Conservation (phyloP, 1,140 invertebrate species). For the Pemphigus obesinymphae region DNA sequence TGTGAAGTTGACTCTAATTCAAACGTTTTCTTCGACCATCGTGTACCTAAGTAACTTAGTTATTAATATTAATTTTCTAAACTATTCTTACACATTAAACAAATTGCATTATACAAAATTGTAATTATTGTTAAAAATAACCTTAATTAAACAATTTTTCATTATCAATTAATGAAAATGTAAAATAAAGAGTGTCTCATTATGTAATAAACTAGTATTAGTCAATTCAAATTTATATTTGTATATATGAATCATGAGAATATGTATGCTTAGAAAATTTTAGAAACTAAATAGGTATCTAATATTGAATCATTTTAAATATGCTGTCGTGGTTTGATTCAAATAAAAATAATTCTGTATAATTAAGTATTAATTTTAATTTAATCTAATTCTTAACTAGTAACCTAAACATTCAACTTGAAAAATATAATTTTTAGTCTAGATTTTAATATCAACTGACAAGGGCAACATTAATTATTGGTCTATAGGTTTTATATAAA, state of each 20-base stretch:
- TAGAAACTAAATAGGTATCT: no score
- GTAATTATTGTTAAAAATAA: no score
- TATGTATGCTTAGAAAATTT: no score
- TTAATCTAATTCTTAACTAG: background rate
- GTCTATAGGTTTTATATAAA: background rate
- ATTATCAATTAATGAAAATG: no score
- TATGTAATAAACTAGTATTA: no score
- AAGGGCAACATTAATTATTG: background rate
- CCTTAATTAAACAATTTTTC: no score
- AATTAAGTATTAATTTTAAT: background rate
- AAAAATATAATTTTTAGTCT: background rate
- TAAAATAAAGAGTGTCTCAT: no score
- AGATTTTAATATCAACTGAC: background rate
- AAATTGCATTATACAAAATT: no score
- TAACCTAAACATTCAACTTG: background rate
- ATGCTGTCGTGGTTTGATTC: background rate
- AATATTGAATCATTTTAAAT: no score
- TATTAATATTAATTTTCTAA: background rate
- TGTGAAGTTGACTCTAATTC: slow-evolving; percentile 24
- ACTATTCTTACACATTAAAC: background rate
- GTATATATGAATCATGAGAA: no score
- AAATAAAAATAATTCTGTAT: background rate
- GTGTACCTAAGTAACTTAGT: background rate
- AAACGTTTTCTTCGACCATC: background rate
- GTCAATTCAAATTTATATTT: no score